Evolutionary conservation across 2,888 invertebrate species (phyloP).

Genomic region (Chesias legatella): DNA sequence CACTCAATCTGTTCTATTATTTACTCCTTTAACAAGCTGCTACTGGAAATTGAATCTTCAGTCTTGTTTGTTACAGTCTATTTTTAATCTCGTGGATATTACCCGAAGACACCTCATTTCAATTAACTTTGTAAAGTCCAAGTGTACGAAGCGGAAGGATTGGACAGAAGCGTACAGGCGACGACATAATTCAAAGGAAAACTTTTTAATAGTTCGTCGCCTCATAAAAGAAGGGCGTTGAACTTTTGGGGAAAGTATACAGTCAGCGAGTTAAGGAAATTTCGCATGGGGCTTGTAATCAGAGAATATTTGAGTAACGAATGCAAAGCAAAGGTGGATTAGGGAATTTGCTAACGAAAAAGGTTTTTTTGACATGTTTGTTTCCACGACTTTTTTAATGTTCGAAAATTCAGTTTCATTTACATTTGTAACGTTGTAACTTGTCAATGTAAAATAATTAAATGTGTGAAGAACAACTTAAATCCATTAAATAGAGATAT

Average conservation of each 20-base stretch:
- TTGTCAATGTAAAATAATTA: too few relatives aligned
- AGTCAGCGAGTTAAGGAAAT: slow-evolving; percentile 7
- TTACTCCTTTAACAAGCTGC: not conserved
- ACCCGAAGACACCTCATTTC: slow-evolving; percentile 2
- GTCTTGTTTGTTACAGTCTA: not conserved
- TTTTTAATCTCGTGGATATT: not conserved
- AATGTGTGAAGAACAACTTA: too few relatives aligned
- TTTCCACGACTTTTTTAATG: too few relatives aligned
- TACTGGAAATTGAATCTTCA: slow-evolving; percentile 4
- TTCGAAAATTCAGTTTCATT: too few relatives aligned
- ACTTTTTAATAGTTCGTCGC: slow-evolving; percentile 8
- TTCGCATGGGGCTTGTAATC: not conserved
- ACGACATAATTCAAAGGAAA: slow-evolving; percentile 6
- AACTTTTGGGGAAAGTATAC: slow-evolving; percentile 9
- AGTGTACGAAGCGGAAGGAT: slow-evolving; percentile 15
- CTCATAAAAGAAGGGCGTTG: slow-evolving; percentile 10
- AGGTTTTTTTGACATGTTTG: too few relatives aligned
- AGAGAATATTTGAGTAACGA: slow-evolving; percentile 2
- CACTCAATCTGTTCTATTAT: slow-evolving; percentile 1
- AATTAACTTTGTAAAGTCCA: slow-evolving; percentile 16
- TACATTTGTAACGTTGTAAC: too few relatives aligned
- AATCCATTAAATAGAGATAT: too few relatives aligned
- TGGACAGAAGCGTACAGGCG: slow-evolving; percentile 6
- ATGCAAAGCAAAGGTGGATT: slow-evolving; percentile 5
- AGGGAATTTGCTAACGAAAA: too few relatives aligned